Conservation (phyloP, 2,888 invertebrate genomes). For the Willowsia nigromaculata region DNA sequence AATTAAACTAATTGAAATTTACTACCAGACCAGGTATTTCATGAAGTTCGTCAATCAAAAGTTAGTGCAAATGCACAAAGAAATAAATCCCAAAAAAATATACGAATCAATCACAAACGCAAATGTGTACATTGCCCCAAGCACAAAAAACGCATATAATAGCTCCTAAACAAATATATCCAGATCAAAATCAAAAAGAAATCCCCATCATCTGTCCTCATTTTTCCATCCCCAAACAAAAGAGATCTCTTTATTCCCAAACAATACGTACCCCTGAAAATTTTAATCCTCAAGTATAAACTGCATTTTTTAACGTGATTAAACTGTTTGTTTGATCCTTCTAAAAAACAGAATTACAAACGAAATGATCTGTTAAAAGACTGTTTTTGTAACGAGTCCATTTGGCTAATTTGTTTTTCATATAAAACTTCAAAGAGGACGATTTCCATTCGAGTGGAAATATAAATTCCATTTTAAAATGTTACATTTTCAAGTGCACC, state of each 20-base stretch:
- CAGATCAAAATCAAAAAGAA: background rate
- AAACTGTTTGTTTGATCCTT: background rate
- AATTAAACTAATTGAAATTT: background rate
- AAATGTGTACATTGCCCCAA: background rate
- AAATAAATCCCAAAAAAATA: background rate
- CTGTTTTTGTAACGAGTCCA: background rate
- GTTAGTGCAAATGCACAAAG: too few relatives aligned
- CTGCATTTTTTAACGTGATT: background rate
- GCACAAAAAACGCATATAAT: background rate
- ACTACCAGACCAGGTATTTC: too few relatives aligned
- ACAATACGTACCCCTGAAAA: background rate
- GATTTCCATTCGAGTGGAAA: background rate
- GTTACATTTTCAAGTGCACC: background rate
- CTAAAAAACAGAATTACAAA: background rate
- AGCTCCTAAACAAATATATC: background rate
- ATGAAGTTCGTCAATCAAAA: too few relatives aligned
- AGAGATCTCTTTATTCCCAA: conserved; percentile 4
- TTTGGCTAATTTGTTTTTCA: conserved; percentile 41
- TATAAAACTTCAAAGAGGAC: background rate
- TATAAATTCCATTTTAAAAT: background rate
- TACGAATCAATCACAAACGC: background rate
- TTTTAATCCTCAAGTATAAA: background rate
- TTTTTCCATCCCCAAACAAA: background rate
- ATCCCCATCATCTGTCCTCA: background rate
- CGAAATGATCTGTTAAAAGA: background rate